phyloP scores from a whole-genome alignment of 2,888 invertebrate genomes.

The Magallana nippona region DNA sequence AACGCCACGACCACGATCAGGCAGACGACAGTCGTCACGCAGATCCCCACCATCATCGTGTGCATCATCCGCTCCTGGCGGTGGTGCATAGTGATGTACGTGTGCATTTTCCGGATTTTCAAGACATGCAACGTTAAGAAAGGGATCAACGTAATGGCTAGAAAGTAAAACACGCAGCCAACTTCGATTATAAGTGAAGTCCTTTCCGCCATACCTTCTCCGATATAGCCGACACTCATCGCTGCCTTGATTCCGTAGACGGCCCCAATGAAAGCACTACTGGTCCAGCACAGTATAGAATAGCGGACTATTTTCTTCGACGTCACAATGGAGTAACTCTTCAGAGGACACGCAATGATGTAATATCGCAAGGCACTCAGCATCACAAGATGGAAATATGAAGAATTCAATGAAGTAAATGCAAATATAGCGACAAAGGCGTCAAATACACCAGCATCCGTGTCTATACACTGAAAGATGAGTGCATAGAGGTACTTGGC shows the following conservation, averaged over 20 bases:
- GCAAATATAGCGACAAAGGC: background rate
- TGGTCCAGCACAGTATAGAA: background rate
- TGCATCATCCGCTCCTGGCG: constrained; percentile 10
- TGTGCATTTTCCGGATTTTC: constrained; percentile 27
- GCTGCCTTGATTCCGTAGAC: background rate
- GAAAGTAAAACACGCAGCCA: constrained; percentile 4
- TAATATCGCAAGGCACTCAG: background rate
- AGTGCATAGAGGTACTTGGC: constrained; percentile 15
- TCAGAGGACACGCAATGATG: background rate
- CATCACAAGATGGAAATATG: constrained; percentile 7
- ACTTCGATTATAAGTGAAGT: background rate
- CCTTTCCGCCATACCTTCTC: background rate
- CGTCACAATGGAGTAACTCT: background rate
- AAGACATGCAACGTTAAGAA: constrained; percentile 1
- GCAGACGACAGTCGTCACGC: constrained; percentile 15
- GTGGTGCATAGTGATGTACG: background rate
- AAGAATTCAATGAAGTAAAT: background rate
- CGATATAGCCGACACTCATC: background rate
- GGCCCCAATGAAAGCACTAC: background rate
- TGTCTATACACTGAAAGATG: background rate
- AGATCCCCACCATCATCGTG: constrained; percentile 16
- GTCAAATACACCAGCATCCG: background rate
- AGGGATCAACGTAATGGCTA: background rate
- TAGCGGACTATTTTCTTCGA: background rate
- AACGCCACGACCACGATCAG: background rate